Conservation (phyloP, 2,113 vertebrate genomes). For the Otis tarda region DNA sequence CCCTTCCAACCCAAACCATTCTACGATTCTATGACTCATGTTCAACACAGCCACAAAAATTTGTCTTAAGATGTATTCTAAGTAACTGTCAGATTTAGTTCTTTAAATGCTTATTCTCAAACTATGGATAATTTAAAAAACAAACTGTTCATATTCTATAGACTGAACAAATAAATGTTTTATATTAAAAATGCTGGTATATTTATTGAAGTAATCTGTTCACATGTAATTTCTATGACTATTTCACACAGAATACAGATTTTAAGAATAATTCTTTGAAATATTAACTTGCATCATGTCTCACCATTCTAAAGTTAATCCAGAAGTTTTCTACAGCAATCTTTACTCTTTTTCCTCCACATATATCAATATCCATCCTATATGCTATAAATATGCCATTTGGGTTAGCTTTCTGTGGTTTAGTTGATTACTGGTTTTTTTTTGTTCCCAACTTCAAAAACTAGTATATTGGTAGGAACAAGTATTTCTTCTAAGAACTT, state of each 20-base stretch:
- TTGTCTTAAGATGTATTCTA: neutral
- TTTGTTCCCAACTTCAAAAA: neutral
- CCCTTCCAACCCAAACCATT: no score
- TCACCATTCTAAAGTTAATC: neutral
- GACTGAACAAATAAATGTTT: neutral
- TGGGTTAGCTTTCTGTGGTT: neutral
- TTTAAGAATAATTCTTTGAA: neutral
- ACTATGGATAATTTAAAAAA: neutral
- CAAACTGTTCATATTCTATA: neutral
- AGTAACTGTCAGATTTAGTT: neutral
- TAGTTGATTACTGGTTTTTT: neutral
- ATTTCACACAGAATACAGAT: neutral
- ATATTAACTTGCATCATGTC: neutral
- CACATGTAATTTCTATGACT: rapidly evolving
- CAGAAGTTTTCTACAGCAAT: neutral
- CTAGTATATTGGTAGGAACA: neutral
- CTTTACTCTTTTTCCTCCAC: neutral
- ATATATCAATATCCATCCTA: neutral
- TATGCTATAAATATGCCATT: neutral
- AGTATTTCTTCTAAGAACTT: neutral
- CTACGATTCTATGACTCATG: no score
- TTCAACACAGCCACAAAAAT: neutral
- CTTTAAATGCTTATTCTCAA: neutral
- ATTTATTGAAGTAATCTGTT: neutral
- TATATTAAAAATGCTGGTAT: neutral